Percentiles rank a stretch among this genome's conserved stretches.
These are phyloP conservation scores for Limonius californicus DNA, from an alignment of 1,140 invertebrate genomes.

Conservation along the genomic window DNA sequence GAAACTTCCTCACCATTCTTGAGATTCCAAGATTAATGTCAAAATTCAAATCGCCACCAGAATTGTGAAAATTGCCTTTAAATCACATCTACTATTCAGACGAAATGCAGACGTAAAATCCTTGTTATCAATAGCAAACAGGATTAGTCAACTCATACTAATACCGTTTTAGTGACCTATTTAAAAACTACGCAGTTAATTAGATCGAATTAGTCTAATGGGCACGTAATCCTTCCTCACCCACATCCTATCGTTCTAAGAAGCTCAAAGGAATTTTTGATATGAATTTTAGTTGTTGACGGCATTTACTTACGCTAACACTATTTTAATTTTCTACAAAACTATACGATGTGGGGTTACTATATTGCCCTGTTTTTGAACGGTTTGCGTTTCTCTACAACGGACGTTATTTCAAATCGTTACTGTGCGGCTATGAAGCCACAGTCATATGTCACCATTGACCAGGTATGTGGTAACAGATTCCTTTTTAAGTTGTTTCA, in stretches of 20 bases:
- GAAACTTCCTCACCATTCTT: too few relatives aligned
- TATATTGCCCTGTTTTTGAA: neutral
- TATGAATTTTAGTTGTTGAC: neutral
- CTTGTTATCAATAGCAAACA: too few relatives aligned
- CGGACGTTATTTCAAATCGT: neutral
- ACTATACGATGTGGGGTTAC: neutral
- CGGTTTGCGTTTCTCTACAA: neutral
- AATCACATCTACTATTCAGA: too few relatives aligned
- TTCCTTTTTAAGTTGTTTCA: neutral
- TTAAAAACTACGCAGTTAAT: neutral
- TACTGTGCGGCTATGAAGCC: conserved; percentile 32
- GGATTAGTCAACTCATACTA: too few relatives aligned
- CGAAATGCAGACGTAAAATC: too few relatives aligned
- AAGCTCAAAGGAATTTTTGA: neutral
- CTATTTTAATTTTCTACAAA: neutral
- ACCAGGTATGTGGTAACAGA: conserved; percentile 29
- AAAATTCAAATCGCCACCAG: too few relatives aligned
- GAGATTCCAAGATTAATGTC: too few relatives aligned
- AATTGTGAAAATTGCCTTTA: too few relatives aligned
- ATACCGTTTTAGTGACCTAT: too few relatives aligned
- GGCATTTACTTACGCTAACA: neutral
- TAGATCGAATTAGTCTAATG: neutral
- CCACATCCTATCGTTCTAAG: neutral
- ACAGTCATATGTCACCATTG: conserved; percentile 34
- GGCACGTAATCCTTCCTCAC: conserved; percentile 8